Conservation (phyloP, 2,888 invertebrate species). For the Temnothorax rugatulus region DNA sequence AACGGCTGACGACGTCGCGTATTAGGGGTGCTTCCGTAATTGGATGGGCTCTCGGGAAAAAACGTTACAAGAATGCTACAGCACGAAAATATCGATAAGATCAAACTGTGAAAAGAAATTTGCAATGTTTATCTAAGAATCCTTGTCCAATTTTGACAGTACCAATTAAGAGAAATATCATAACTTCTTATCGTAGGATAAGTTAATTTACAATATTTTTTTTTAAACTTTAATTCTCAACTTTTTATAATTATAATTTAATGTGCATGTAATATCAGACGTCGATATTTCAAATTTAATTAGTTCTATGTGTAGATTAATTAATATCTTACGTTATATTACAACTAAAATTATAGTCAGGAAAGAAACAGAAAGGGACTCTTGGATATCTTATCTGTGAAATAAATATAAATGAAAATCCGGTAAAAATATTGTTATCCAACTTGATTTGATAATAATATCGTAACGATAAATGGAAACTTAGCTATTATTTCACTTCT, state of each 20-base stretch:
- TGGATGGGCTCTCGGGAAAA: not conserved
- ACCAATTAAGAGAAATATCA: not conserved
- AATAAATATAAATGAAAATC: not conserved
- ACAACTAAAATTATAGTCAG: no score
- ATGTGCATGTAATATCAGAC: not conserved
- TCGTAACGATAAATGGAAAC: not conserved
- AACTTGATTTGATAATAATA: not conserved
- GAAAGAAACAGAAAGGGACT: not conserved
- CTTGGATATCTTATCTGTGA: not conserved
- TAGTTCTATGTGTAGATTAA: not conserved
- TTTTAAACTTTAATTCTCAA: not conserved
- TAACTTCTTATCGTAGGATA: not conserved
- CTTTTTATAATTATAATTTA: not conserved
- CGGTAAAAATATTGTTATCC: not conserved
- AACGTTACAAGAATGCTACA: not conserved
- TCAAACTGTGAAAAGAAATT: not conserved
- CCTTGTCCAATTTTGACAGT: not conserved
- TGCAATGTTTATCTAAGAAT: not conserved
- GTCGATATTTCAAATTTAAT: not conserved
- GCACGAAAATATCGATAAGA: not conserved
- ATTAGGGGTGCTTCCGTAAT: constrained; percentile 16
- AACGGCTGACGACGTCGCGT: constrained; percentile 29
- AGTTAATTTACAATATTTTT: not conserved
- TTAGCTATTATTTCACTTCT: not conserved
- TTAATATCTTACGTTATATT: not conserved